phyloP scores from a whole-genome alignment of 2,113 vertebrate genomes.

The Calyptommatus sinebrachiatus region DNA sequence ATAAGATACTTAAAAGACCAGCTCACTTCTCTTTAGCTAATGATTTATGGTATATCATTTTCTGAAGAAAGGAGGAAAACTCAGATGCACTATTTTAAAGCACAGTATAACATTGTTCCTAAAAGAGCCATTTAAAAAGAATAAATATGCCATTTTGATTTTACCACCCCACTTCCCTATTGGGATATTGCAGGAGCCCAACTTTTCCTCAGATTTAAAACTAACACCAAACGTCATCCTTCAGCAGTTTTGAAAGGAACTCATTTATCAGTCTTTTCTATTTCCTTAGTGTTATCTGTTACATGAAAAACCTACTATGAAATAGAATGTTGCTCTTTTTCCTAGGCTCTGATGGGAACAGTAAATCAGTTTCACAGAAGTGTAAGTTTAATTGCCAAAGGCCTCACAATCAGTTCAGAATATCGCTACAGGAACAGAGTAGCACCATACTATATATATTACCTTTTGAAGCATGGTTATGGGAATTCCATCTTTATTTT shows the following conservation, averaged over 20 bases:
- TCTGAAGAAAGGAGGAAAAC: slow-evolving; percentile 22
- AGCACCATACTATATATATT: slow-evolving; percentile 1
- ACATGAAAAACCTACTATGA: slow-evolving; percentile 46
- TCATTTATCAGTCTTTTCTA: slow-evolving; percentile 39
- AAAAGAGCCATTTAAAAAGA: neutral
- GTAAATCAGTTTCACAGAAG: slow-evolving; percentile 50
- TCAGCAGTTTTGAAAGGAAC: slow-evolving; percentile 38
- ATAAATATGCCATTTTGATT: slow-evolving; percentile 35
- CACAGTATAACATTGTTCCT: no score
- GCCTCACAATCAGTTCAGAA: slow-evolving; percentile 36
- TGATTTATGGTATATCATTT: slow-evolving; percentile 20
- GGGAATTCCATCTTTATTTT: neutral
- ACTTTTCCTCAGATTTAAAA: slow-evolving; percentile 43
- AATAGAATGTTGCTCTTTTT: slow-evolving; percentile 43
- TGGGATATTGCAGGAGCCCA: slow-evolving; percentile 11
- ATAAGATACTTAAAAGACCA: slow-evolving; percentile 29
- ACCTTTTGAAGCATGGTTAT: slow-evolving; percentile 30
- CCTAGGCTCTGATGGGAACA: slow-evolving; percentile 37
- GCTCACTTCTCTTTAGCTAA: slow-evolving; percentile 14
- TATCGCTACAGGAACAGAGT: slow-evolving; percentile 16
- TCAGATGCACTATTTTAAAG: neutral
- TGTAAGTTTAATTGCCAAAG: slow-evolving; percentile 49
- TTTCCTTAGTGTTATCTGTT: slow-evolving; percentile 52
- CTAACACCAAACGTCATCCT: slow-evolving; percentile 38
- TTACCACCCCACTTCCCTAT: slow-evolving; percentile 39